Conservation (phyloP, 1,140 invertebrate species). For the Drosophila erecta region DNA sequence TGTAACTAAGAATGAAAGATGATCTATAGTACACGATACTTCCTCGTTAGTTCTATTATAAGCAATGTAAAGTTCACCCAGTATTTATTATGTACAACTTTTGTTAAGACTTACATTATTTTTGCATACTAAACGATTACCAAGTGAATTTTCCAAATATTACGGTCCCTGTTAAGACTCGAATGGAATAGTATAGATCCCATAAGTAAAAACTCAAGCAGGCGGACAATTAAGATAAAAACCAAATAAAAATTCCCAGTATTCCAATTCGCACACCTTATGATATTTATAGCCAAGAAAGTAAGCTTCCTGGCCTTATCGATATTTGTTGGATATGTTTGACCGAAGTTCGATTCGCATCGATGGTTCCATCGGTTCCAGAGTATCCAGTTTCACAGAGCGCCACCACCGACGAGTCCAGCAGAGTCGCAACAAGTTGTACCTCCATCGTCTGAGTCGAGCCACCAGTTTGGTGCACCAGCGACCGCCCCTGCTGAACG, state of each 20-base stretch:
- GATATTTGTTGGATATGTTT: not conserved
- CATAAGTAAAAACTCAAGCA: constrained; percentile 6
- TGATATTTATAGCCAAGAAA: not conserved
- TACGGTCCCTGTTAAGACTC: constrained; percentile 11
- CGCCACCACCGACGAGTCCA: not conserved
- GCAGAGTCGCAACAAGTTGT: not conserved
- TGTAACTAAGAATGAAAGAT: not conserved
- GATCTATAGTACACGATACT: not conserved
- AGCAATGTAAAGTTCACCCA: not conserved
- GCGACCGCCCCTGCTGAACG: not conserved
- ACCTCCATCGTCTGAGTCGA: constrained; percentile 13
- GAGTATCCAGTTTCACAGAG: not conserved
- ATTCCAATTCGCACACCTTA: constrained; percentile 19
- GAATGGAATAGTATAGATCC: constrained; percentile 3
- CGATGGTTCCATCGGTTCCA: not conserved
- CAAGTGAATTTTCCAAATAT: not conserved
- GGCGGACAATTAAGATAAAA: constrained; percentile 23
- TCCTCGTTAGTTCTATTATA: not conserved
- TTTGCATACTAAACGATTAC: not conserved
- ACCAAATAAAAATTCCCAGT: constrained; percentile 40
- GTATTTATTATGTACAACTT: not conserved
- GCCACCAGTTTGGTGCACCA: constrained; percentile 29
- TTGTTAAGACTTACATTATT: not conserved
- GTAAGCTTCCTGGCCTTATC: not conserved
- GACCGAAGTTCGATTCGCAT: not conserved